Conservation (phyloP, 2,113 vertebrate genomes). For the Oryzias celebensis region DNA sequence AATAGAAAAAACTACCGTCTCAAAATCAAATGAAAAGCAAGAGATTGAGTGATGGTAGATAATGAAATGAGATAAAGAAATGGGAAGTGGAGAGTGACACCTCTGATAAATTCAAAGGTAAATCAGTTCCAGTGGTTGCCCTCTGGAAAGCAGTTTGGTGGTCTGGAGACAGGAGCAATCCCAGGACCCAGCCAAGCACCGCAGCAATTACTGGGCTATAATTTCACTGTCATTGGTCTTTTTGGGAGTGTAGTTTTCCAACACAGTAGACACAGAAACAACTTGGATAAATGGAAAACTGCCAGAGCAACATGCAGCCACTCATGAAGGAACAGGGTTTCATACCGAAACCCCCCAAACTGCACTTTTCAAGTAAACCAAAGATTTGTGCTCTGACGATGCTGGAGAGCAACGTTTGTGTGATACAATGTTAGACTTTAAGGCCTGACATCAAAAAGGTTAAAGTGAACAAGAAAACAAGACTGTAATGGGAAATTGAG, state of each 20-base stretch:
- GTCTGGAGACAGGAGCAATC: constrained; percentile 49
- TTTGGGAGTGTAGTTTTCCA: constrained; percentile 20
- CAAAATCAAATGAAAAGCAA: constrained; percentile 20
- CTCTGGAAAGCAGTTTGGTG: constrained; percentile 53
- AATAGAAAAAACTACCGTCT: constrained; percentile 50
- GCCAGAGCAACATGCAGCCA: neutral
- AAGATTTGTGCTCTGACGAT: too few relatives aligned
- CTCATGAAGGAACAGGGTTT: neutral
- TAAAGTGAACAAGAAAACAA: too few relatives aligned
- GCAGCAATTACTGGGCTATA: constrained; percentile 52
- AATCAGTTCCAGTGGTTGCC: constrained; percentile 66
- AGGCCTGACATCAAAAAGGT: too few relatives aligned
- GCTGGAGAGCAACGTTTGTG: too few relatives aligned
- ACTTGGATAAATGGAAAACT: neutral
- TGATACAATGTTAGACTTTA: too few relatives aligned
- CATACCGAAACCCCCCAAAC: neutral
- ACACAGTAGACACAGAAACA: neutral
- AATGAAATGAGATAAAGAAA: constrained; percentile 25
- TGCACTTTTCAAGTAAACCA: neutral
- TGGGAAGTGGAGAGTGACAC: constrained; percentile 17
- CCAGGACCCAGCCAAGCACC: constrained; percentile 44
- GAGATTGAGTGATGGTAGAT: neutral
- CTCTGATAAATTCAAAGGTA: constrained; percentile 45
- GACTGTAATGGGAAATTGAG: too few relatives aligned
- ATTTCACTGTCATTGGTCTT: constrained; percentile 48